A percentile compares a stretch with the other conserved stretches of the same genome.
These are phyloP conservation scores for Patagioenas fasciata DNA, from an alignment of 2,113 vertebrate genomes.

Conservation along the genomic window DNA sequence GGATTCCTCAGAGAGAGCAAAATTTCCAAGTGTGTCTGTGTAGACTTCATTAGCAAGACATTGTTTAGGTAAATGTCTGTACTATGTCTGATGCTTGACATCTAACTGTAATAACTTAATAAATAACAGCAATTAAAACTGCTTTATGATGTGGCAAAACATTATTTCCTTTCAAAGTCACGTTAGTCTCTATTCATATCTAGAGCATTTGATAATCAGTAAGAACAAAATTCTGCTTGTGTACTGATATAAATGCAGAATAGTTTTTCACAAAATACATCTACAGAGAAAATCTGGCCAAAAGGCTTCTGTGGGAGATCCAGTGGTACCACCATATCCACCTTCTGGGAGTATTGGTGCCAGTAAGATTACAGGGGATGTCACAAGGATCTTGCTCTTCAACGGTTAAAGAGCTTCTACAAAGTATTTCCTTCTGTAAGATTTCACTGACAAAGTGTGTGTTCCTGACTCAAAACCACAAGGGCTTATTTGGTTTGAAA, in stretches of 20 bases:
- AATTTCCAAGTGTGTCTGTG: background rate
- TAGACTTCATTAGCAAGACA: background rate
- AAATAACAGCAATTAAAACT: slow-evolving; percentile 20
- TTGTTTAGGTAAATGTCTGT: background rate
- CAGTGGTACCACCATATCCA: background rate
- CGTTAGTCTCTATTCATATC: background rate
- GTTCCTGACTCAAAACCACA: slow-evolving; percentile 35
- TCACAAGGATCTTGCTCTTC: background rate
- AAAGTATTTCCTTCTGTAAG: background rate
- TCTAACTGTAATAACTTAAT: slow-evolving; percentile 3
- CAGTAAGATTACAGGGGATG: background rate
- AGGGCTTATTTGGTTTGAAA: slow-evolving; percentile 8
- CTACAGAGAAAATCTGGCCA: background rate
- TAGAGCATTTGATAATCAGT: background rate
- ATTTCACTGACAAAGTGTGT: background rate
- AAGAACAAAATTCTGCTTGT: background rate
- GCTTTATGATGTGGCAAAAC: slow-evolving; percentile 18
- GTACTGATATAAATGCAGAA: background rate
- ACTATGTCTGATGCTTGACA: background rate
- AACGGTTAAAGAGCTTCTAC: background rate
- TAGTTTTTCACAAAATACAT: background rate
- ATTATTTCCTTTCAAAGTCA: background rate
- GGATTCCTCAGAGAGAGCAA: background rate
- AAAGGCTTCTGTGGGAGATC: background rate
- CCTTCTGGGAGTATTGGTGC: background rate